Conservation (phyloP, 2,888 invertebrate species). For the Elysia crispata region DNA sequence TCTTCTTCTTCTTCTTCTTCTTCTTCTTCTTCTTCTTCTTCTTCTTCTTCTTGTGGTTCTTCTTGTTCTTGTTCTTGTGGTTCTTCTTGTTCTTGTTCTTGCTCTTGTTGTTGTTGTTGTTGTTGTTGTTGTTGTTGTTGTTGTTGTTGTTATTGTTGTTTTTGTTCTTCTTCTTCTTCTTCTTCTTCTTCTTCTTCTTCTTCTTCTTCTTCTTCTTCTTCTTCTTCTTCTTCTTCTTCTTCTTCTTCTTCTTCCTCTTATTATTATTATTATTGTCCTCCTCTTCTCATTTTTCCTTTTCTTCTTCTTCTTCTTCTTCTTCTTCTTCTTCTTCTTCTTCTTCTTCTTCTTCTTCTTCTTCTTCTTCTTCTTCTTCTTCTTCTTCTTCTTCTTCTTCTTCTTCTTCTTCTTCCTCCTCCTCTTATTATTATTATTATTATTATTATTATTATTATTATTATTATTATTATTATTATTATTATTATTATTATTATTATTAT, state of each 20-base stretch:
- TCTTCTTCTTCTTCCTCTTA: no score
- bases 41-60: no score
- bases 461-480: no score
- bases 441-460: conserved; percentile 13
- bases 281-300: conserved; percentile 2
- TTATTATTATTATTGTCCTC: background rate
- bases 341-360: conserved; percentile 30
- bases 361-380: background rate
- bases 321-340: conserved; percentile 5
- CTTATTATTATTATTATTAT: no score
- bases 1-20: background rate
- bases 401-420: no score
- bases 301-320: background rate
- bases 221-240: background rate
- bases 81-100: no score
- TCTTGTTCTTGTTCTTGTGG: no score
- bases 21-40: background rate
- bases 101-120: no score
- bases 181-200: no score
- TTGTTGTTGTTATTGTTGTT: no score
- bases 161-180: background rate
- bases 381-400: conserved; percentile 17
- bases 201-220: background rate
- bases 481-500: no score
- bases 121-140: no score